A percentile compares a stretch with the other conserved stretches of the same genome.
Conservation (phyloP, 2,113 vertebrate genomes). For the Connochaetes taurinus region DNA sequence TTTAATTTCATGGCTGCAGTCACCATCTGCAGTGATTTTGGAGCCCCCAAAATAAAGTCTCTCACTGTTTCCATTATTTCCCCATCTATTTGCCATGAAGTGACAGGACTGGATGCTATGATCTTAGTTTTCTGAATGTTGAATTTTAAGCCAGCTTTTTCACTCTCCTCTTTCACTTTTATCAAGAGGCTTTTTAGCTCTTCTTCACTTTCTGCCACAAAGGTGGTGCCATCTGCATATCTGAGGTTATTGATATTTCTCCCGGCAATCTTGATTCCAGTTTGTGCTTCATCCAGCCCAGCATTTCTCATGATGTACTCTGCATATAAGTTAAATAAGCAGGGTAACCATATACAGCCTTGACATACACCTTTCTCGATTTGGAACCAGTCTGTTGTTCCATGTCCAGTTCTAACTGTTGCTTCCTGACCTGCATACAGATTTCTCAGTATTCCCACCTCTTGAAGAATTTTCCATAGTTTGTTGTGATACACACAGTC, state of each 20-base stretch:
- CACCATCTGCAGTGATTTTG: not conserved
- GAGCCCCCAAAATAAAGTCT: not conserved
- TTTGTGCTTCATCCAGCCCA: not conserved
- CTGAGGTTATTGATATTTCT: not conserved
- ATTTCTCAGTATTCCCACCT: not conserved
- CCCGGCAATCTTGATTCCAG: not conserved
- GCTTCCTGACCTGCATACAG: not conserved
- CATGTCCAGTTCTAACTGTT: not conserved
- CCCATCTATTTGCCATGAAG: not conserved
- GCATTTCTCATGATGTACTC: not conserved
- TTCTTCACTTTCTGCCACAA: not conserved
- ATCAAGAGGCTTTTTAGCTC: not conserved
- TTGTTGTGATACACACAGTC: not conserved
- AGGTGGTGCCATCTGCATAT: not conserved
- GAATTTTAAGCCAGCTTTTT: not conserved
- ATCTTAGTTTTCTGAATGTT: not conserved
- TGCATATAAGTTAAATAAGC: not conserved
- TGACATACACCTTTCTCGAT: accelerated
- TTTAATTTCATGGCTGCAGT: not conserved
- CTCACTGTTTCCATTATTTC: not conserved
- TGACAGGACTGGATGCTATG: not conserved
- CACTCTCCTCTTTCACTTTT: not conserved
- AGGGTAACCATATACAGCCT: not conserved
- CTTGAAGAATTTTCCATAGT: not conserved
- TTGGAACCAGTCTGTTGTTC: not conserved